Base-by-base conservation (phyloP, 1,140 invertebrate species). In the Calosoma granatense region DNA sequence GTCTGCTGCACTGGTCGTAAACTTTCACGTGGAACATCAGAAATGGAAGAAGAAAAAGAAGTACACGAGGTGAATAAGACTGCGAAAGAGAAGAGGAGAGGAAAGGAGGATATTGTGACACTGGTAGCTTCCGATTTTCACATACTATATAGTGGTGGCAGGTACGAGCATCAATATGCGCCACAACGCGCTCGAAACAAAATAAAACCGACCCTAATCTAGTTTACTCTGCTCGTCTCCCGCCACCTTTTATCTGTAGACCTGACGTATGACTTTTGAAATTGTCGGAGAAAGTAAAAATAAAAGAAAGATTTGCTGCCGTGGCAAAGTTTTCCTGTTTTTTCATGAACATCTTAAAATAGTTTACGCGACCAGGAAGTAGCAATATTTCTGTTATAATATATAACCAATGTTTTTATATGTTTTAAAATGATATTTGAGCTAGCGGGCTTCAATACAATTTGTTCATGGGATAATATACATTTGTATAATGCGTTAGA, bases 121-220 rank as follows among this genome's bases (percentile, higher is more conserved):
- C 14, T 30, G 6, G 41, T 47, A 47, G 17, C 41, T 4, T 17
- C 41, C 41, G 41, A 47, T 47, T 47, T n/a, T 47, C 41, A 17
- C 15, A 6, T 9, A 47, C 41, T 36, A 6, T 9, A 6, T 47
- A 12, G 41, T 47, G 4, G 17, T 17, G n/a, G n/a, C n/a, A n/a
- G n/a, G n/a, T n/a, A n/a, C n/a, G n/a, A 47, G 9, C 41, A 47
- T 47, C 41, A 47, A 47, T 47, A 47, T 47, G 41, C 41, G 41
- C 3, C 17, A 17, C 41, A 17, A 47, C 41, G 41, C 41, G 41
- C 17, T 17, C 41, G 17, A 47, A 47, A 47, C 41, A 47, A 47
- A 47, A 47, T 47, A 47, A 47, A 47, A 47, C 15, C 41, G 41
- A 47, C 41, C 41, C 41, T 47, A 47, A 47, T 47, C 41, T 47